Conservation (phyloP, 2,888 invertebrate genomes). For the Camptogramma bilineatum region DNA sequence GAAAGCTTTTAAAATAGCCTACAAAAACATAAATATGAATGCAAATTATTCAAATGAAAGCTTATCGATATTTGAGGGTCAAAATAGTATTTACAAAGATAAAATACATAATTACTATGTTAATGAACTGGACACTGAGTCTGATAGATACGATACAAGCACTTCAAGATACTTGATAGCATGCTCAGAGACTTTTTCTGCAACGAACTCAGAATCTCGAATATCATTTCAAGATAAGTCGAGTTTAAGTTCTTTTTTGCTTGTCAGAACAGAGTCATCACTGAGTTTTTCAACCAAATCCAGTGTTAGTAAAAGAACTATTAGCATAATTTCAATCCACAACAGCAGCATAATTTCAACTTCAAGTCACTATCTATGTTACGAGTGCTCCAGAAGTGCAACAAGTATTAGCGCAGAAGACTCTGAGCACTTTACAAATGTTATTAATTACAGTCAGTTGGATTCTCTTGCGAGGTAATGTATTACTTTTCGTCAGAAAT, state of each 20-base stretch:
- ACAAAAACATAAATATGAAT: slow-evolving; percentile 17
- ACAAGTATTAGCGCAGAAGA: slow-evolving; percentile 31
- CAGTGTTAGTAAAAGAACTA: slow-evolving; percentile 39
- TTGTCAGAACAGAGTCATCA: slow-evolving; percentile 55
- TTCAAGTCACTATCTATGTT: slow-evolving; percentile 45
- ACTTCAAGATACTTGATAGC: slow-evolving; percentile 35
- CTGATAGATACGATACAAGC: slow-evolving; percentile 3
- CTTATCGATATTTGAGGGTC: slow-evolving; percentile 6
- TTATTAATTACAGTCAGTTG: slow-evolving; percentile 32
- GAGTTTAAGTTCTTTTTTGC: slow-evolving; percentile 51
- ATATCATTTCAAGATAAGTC: slow-evolving; percentile 27
- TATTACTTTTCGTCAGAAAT: not conserved
- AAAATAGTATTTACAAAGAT: slow-evolving; percentile 9
- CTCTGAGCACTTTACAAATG: slow-evolving; percentile 39
- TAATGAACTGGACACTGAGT: slow-evolving; percentile 10
- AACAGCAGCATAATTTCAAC: slow-evolving; percentile 45
- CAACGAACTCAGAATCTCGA: slow-evolving; percentile 8
- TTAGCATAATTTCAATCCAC: slow-evolving; percentile 52
- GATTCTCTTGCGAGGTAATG: slow-evolving; percentile 40
- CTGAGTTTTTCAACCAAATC: slow-evolving; percentile 48
- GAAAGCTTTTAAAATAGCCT: slow-evolving; percentile 12
- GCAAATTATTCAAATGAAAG: slow-evolving; percentile 19
- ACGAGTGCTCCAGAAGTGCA: slow-evolving; percentile 34
- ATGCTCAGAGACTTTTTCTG: slow-evolving; percentile 30
- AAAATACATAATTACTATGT: slow-evolving; percentile 2